phyloP scores from a whole-genome alignment of 2,113 vertebrate species.

The Phrynocephalus versicolor region DNA sequence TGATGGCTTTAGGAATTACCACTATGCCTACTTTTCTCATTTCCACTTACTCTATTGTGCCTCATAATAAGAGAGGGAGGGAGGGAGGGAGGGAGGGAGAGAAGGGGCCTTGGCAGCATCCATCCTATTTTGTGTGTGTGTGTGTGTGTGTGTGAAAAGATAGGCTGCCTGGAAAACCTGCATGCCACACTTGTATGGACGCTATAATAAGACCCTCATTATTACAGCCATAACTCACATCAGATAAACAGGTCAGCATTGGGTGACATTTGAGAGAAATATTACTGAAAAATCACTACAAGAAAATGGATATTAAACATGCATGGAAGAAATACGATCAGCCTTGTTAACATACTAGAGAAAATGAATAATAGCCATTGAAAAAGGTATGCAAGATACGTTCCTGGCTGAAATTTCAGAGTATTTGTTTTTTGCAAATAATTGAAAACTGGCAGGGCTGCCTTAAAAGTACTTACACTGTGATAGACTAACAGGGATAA shows the following conservation, averaged over 20 bases:
- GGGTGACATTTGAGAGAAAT: slow-evolving; percentile 67
- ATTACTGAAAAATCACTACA: slow-evolving; percentile 49
- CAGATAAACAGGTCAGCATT: slow-evolving; percentile 66
- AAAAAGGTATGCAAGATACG: slow-evolving; percentile 55
- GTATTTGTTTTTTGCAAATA: slow-evolving; percentile 62
- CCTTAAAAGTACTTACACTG: background rate
- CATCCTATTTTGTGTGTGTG: slow-evolving; percentile 15
- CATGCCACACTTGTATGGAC: slow-evolving; percentile 4
- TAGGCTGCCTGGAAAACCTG: slow-evolving; percentile 31
- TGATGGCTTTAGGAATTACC: background rate
- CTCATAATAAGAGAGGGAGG: background rate
- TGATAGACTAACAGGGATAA: background rate
- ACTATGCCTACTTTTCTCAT: background rate
- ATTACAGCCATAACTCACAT: slow-evolving; percentile 58
- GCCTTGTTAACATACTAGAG: slow-evolving; percentile 48
- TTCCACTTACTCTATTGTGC: background rate
- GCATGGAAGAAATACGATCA: slow-evolving; percentile 66
- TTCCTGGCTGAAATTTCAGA: slow-evolving; percentile 54
- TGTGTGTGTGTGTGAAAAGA: too few species aligned
- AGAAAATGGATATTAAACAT: slow-evolving; percentile 69
- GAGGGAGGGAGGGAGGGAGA: too few species aligned
- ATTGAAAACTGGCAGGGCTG: too few species aligned
- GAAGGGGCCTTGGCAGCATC: background rate
- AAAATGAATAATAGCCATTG: slow-evolving; percentile 65
- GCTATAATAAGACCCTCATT: slow-evolving; percentile 62